Evolutionary conservation across 2,888 invertebrate genomes (phyloP).

Genomic region (Caradrina kadenii): DNA sequence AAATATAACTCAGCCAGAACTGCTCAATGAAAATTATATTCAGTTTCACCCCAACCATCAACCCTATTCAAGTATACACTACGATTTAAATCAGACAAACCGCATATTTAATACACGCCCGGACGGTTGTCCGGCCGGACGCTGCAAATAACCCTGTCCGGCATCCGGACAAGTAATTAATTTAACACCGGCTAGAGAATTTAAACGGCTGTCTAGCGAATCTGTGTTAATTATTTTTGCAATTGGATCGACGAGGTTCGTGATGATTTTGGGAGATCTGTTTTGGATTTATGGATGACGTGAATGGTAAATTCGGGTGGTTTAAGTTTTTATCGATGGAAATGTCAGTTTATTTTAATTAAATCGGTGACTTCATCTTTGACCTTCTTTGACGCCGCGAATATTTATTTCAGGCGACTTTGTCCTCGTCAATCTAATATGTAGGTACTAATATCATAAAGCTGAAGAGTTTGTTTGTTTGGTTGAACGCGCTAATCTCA

Average conservation of each 20-base stretch:
- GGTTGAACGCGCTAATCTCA: too few relatives aligned
- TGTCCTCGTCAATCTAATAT: too few relatives aligned
- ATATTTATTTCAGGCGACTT: too few relatives aligned
- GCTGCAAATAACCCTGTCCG: slow-evolving; percentile 46
- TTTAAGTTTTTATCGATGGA: not conserved
- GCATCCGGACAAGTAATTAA: slow-evolving; percentile 53
- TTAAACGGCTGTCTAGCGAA: slow-evolving; percentile 28
- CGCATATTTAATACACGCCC: slow-evolving; percentile 50
- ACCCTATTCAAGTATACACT: slow-evolving; percentile 11
- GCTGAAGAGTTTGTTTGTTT: too few relatives aligned
- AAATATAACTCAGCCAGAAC: not conserved
- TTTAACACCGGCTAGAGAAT: slow-evolving; percentile 44
- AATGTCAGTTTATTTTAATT: too few relatives aligned
- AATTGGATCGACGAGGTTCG: not conserved
- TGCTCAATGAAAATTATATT: slow-evolving; percentile 25
- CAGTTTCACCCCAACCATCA: not conserved
- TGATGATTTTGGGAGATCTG: slow-evolving; percentile 10
- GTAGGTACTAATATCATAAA: too few relatives aligned
- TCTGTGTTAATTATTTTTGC: slow-evolving; percentile 48
- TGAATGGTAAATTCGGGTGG: not conserved
- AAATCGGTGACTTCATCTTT: too few relatives aligned
- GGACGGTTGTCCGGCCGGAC: slow-evolving; percentile 10
- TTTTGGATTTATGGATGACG: not conserved
- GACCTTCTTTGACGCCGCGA: too few relatives aligned
- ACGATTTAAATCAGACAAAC: slow-evolving; percentile 52